These are phyloP conservation scores for Acinonyx jubatus DNA, from an alignment of 2,113 vertebrate species.

Conservation along the genomic window DNA sequence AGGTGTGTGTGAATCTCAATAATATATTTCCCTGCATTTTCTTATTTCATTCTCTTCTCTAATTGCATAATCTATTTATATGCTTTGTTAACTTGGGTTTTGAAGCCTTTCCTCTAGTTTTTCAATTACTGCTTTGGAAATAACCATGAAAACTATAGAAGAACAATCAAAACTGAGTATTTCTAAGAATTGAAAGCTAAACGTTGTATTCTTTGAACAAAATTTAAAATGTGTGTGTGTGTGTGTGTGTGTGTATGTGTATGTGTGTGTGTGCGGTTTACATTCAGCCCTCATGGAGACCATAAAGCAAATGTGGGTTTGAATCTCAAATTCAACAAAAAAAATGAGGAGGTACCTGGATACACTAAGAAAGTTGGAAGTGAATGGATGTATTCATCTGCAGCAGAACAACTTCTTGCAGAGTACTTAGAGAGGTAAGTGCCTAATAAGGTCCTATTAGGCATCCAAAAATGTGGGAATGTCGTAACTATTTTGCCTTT, in stretches of 20 bases:
- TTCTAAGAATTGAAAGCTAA: conserved; percentile 61
- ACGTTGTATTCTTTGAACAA: conserved; percentile 9
- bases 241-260: background rate
- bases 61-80: conserved; percentile 34
- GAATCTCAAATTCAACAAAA: conserved; percentile 99
- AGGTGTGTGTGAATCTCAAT: conserved; percentile 69
- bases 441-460: background rate
- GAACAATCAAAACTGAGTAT: conserved; percentile 39
- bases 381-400: conserved; percentile 98
- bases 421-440: conserved; percentile 96
- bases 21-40: conserved; percentile 60
- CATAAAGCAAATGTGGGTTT: conserved; percentile 96
- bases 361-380: conserved; percentile 97
- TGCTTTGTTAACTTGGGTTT: conserved; percentile 49
- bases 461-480: background rate
- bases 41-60: conserved; percentile 53
- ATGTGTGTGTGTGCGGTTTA: conserved; percentile 64
- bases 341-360: conserved; percentile 98
- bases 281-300: conserved; percentile 94
- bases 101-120: conserved; percentile 56
- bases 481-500: background rate
- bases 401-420: conserved; percentile 93
- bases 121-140: conserved; percentile 46
- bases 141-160: conserved; percentile 58
- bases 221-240: conserved; percentile 32